Base-by-base conservation (phyloP, 1,140 invertebrate species). In the Meloidogyne chitwoodi region DNA sequence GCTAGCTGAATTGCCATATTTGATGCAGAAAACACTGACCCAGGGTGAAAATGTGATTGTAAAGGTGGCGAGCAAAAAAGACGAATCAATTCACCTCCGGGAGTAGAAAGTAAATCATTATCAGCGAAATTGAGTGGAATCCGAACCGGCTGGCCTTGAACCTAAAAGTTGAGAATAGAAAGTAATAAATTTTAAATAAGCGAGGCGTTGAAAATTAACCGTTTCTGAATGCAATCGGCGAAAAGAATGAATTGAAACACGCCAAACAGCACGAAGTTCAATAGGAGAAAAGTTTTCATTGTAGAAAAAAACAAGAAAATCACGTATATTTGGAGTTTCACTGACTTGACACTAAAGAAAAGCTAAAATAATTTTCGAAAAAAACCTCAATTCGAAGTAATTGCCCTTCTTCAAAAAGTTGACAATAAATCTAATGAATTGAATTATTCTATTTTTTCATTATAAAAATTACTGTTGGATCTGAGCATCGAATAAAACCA, bases 61-160 rank as follows among this genome's bases (percentile, higher is more conserved):
- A 27, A 41, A 19, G 27, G 31, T 34, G 41, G 16, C 2, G 69
- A 44, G 22, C 56, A 64, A 44, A 34, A 71, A 22, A 63, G 19
- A 16, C 38, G 63, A 56, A 76, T 44, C 24, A 74, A 77, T 73
- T 61, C 26, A 27, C 44, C 67, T 26, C 26, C 34, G 22, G 68
- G 26, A 2, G 70, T 11, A 11, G 68, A 31, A 44, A 24, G 48
- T 27, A 69, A 44, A 70, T 26, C 12, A 34, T 56, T 41, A 63
- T 61, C 27, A 5, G 16, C 27, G 24, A 22, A 31, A 48, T 68
- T 22, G 27, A 64, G 27, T 83, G 64, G 83, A 29, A 82, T 79
- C 16, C 81, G 81, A 16, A 75, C 66, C 11, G 67, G 31, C 82
- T 84, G 81, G n/a, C 67, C 82, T 74, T 82, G 81, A 41, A 82